Percentiles rank a stretch among this genome's conserved stretches.
Conservation (phyloP, 1,140 invertebrate genomes). For the Mylabris phalerata region DNA sequence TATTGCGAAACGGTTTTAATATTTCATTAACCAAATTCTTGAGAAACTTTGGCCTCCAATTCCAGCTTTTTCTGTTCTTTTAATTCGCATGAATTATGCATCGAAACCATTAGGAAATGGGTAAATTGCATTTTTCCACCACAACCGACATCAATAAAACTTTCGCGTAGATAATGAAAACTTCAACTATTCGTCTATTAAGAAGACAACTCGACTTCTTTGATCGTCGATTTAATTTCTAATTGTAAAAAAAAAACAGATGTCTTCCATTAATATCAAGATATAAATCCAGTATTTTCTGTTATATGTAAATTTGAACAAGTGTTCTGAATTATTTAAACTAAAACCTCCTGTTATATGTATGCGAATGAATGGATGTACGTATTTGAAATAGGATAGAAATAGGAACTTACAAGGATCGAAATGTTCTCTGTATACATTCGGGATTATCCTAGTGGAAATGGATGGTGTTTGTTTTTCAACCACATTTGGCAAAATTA, state of each 20-base stretch:
- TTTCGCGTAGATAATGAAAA: too few species aligned
- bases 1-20: slow-evolving; percentile 26
- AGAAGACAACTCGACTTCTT: too few species aligned
- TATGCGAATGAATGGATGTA: background rate
- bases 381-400: background rate
- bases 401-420: too few species aligned
- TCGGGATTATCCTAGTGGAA: slow-evolving; percentile 16
- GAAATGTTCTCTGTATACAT: background rate
- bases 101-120: slow-evolving; percentile 17
- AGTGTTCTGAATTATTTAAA: slow-evolving; percentile 14
- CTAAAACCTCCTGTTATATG: slow-evolving; percentile 8
- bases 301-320: slow-evolving; percentile 17
- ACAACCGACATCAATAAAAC: background rate
- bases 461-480: slow-evolving; percentile 15
- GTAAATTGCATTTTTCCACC: slow-evolving; percentile 20
- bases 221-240: too few species aligned
- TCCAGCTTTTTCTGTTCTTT: background rate
- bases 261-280: slow-evolving; percentile 13
- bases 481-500: slow-evolving; percentile 8
- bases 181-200: too few species aligned
- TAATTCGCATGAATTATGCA: slow-evolving; percentile 28
- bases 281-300: slow-evolving; percentile 10
- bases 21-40: slow-evolving; percentile 29
- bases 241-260: too few species aligned
- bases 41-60: slow-evolving; percentile 12